Conservation (phyloP, 2,888 invertebrate genomes). For the Drosophila paranaensis region DNA sequence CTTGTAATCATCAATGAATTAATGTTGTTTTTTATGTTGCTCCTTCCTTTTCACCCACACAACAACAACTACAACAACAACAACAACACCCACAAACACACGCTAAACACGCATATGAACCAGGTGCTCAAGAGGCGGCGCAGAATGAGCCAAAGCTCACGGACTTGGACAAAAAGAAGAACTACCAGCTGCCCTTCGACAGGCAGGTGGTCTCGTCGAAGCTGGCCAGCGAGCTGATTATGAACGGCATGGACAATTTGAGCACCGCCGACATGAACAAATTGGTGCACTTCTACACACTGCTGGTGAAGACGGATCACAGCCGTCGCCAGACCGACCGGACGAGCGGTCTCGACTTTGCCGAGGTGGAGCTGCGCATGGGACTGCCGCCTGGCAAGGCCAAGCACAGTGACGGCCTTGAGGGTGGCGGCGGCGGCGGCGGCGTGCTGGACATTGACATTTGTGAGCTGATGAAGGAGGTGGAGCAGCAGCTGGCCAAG, state of each 20-base stretch:
- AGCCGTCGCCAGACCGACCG: constrained; percentile 21
- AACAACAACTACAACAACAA: not conserved
- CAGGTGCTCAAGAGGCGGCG: constrained; percentile 18
- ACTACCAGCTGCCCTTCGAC: constrained; percentile 86
- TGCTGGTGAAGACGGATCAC: constrained; percentile 86
- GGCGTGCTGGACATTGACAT: constrained; percentile 57
- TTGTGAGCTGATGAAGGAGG: constrained; percentile 70
- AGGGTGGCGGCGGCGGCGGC: constrained; percentile 48
- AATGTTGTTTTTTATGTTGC: constrained; percentile 35
- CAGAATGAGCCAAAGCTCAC: constrained; percentile 2
- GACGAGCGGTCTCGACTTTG: constrained; percentile 29
- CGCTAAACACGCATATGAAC: not conserved
- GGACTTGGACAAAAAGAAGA: constrained; percentile 25
- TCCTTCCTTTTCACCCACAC: constrained; percentile 7
- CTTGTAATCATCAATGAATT: constrained; percentile 22
- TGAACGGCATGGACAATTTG: constrained; percentile 92
- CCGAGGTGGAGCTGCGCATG: constrained; percentile 30
- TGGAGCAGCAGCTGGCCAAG: constrained; percentile 69
- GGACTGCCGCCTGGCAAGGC: constrained; percentile 10
- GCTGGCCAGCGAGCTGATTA: constrained; percentile 91
- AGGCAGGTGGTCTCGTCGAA: constrained; percentile 92
- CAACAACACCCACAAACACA: not conserved
- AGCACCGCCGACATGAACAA: constrained; percentile 92
- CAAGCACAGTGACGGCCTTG: not conserved
- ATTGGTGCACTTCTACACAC: constrained; percentile 91